Conservation (phyloP, 1,140 invertebrate species). For the Drosophila saltans region DNA sequence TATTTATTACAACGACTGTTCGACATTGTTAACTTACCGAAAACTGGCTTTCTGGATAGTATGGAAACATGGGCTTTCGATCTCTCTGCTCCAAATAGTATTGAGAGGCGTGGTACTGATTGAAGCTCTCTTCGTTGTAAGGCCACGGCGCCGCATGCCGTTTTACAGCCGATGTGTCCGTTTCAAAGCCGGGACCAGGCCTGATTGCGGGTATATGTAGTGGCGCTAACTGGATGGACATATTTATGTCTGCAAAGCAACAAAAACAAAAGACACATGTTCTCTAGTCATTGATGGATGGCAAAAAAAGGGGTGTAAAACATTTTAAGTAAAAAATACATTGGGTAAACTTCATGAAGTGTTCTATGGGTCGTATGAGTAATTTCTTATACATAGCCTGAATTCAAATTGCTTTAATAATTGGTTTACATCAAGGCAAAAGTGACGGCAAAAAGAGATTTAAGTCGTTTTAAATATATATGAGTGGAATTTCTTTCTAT, state of each 20-base stretch:
- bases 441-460: too few relatives aligned
- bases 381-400: too few relatives aligned
- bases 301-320: too few relatives aligned
- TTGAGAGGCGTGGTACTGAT: slow-evolving; percentile 75
- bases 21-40: slow-evolving; percentile 61
- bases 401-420: too few relatives aligned
- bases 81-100: slow-evolving; percentile 81
- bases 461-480: too few relatives aligned
- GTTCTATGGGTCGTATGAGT: too few relatives aligned
- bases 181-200: slow-evolving; percentile 79
- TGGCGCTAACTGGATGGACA: slow-evolving; percentile 82
- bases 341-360: too few relatives aligned
- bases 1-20: slow-evolving; percentile 42
- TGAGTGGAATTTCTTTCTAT: too few relatives aligned
- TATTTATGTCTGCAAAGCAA: slow-evolving; percentile 64
- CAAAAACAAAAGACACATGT: slow-evolving; percentile 7
- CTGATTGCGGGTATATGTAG: slow-evolving; percentile 83
- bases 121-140: slow-evolving; percentile 78
- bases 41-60: slow-evolving; percentile 82
- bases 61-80: slow-evolving; percentile 81
- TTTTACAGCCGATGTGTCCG: slow-evolving; percentile 79
- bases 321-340: too few relatives aligned
- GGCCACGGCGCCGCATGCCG: slow-evolving; percentile 81
- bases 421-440: too few relatives aligned
- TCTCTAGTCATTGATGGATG: background rate